phyloP scores from a whole-genome alignment of 2,113 vertebrate species.

The Caranx melampygus region DNA sequence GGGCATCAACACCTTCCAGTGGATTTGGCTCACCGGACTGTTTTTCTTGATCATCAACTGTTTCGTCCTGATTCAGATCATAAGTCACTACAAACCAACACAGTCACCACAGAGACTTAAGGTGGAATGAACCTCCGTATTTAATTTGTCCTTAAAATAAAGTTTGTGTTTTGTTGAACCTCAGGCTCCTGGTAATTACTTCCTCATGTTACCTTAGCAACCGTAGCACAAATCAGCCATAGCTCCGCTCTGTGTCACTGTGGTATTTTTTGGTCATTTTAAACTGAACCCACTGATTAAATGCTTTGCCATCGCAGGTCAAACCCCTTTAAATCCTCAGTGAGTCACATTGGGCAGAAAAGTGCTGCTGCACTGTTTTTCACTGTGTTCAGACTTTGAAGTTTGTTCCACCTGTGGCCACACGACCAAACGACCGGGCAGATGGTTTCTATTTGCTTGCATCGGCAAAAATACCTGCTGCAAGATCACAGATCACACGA shows the following conservation, averaged over 20 bases:
- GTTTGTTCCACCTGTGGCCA: conserved; percentile 27
- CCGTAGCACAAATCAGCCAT: neutral
- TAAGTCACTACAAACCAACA: conserved; percentile 87
- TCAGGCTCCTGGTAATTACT: neutral
- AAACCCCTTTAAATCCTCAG: conserved; percentile 30
- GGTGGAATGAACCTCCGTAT: conserved; percentile 48
- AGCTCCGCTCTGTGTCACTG: neutral
- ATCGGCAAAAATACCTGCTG: conserved; percentile 6
- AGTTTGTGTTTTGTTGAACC: conserved; percentile 15
- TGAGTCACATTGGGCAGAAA: conserved; percentile 8
- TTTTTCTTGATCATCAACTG: conserved; percentile 92
- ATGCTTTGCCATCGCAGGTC: conserved; percentile 6
- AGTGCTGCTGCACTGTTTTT: neutral
- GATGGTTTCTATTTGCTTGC: conserved; percentile 17
- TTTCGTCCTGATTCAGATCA: conserved; percentile 88
- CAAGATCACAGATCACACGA: conserved; percentile 20
- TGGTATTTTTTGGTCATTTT: conserved; percentile 17
- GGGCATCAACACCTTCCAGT: conserved; percentile 89
- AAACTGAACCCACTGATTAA: conserved; percentile 35
- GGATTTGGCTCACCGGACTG: conserved; percentile 91
- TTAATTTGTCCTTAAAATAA: conserved; percentile 9
- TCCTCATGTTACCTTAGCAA: neutral
- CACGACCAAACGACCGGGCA: neutral
- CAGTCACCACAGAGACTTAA: conserved; percentile 60
- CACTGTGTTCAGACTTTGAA: neutral